These are phyloP conservation scores for Phengaris alcon DNA, from an alignment of 2,888 invertebrate species.

Conservation along the genomic window DNA sequence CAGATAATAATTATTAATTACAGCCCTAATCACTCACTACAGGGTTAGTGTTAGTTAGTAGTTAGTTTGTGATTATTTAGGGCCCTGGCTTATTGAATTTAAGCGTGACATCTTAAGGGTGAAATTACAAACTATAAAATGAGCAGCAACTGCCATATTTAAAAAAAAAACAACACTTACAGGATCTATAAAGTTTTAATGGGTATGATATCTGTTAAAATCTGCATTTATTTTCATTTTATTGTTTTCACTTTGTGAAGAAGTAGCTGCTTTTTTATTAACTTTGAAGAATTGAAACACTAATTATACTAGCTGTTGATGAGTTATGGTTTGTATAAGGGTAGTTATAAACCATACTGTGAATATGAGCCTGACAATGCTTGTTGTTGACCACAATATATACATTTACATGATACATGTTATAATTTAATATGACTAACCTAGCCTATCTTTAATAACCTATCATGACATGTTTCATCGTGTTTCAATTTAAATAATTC, in stretches of 20 bases:
- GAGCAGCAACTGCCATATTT: background rate
- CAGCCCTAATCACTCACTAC: too few relatives aligned
- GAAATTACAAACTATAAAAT: slow-evolving; percentile 1
- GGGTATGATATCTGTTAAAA: background rate
- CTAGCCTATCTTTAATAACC: too few relatives aligned
- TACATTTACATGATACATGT: background rate
- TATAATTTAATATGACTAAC: too few relatives aligned
- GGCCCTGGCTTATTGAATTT: too few relatives aligned
- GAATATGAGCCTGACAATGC: background rate
- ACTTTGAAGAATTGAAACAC: background rate
- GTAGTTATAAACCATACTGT: too few relatives aligned
- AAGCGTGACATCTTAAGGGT: background rate
- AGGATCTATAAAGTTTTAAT: background rate
- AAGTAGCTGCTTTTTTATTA: background rate
- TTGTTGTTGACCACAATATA: slow-evolving; percentile 2
- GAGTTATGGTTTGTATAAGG: background rate
- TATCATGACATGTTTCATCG: background rate
- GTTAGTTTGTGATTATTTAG: too few relatives aligned
- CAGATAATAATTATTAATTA: too few relatives aligned
- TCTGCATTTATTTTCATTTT: background rate
- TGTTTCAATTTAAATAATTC: background rate
- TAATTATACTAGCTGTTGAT: too few relatives aligned
- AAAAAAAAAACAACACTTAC: background rate
- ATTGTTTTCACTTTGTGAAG: background rate
- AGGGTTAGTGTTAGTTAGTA: too few relatives aligned